A percentile compares a stretch with the other conserved stretches of the same genome.
Evolutionary conservation across 2,888 invertebrate genomes (phyloP).

Genomic region (Lacanobia oleracea): DNA sequence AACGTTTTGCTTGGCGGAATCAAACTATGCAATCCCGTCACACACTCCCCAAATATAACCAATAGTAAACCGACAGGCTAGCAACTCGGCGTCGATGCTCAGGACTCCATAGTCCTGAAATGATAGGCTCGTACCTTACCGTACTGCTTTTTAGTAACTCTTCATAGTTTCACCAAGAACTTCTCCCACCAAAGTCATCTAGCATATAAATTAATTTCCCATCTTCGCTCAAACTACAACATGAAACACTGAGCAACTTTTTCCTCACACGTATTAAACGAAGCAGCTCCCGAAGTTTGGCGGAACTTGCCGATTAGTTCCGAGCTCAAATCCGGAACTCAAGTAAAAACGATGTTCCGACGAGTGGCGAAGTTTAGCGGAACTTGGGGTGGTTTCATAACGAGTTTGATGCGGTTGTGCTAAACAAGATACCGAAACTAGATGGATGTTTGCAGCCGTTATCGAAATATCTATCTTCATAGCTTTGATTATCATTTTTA

Average conservation of each 20-base stretch:
- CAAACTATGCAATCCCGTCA: too few relatives aligned
- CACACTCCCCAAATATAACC: too few relatives aligned
- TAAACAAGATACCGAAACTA: conserved; percentile 43
- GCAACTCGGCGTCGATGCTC: too few relatives aligned
- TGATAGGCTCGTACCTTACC: too few relatives aligned
- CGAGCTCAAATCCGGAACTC: conserved; percentile 64
- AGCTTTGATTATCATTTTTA: too few relatives aligned
- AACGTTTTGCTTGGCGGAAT: too few relatives aligned
- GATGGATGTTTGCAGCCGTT: conserved; percentile 5
- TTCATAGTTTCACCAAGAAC: background rate
- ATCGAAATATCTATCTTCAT: conserved; percentile 1
- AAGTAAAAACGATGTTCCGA: conserved; percentile 69
- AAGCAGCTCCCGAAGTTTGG: conserved; percentile 61
- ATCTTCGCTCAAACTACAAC: conserved; percentile 21
- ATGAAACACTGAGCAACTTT: conserved; percentile 45
- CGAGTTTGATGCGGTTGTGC: conserved; percentile 55
- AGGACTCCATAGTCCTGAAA: too few relatives aligned
- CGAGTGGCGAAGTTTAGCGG: conserved; percentile 58
- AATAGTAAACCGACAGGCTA: too few relatives aligned
- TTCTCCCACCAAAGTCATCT: conserved; percentile 8
- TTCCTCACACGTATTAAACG: conserved; percentile 52
- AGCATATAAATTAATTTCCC: conserved; percentile 34
- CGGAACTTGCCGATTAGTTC: conserved; percentile 73
- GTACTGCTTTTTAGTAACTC: background rate
- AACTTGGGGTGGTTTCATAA: conserved; percentile 61